Percentiles rank a stretch among this genome's conserved stretches.
phyloP scores from a whole-genome alignment of 2,888 invertebrate species.

The Temnothorax unifasciatus region DNA sequence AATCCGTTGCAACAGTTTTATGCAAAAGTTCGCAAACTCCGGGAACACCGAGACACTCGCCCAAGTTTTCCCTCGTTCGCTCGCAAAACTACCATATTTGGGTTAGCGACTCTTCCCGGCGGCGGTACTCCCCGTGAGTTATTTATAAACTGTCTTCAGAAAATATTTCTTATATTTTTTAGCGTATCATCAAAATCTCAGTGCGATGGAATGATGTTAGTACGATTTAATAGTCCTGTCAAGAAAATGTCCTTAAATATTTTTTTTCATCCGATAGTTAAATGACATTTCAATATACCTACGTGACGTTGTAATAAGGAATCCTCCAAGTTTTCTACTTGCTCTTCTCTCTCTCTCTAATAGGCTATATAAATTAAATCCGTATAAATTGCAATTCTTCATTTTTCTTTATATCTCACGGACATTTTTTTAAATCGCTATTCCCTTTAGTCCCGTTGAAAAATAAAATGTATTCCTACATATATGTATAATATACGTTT shows the following conservation, averaged over 20 bases:
- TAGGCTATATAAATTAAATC: not conserved
- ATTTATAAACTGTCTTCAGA: conserved; percentile 35
- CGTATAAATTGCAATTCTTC: not conserved
- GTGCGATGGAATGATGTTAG: not conserved
- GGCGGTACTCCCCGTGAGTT: not conserved
- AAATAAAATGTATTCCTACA: not conserved
- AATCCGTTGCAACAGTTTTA: conserved; percentile 45
- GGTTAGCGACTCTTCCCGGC: conserved; percentile 28
- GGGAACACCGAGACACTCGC: conserved; percentile 6
- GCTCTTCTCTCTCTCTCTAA: not conserved
- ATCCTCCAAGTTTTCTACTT: not conserved
- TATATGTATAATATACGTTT: too few relatives aligned
- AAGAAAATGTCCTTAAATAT: not conserved
- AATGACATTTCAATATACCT: not conserved
- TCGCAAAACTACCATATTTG: conserved; percentile 47
- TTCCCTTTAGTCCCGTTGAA: not conserved
- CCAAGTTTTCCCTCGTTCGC: conserved; percentile 36
- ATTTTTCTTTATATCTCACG: not conserved
- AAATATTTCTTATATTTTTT: conserved; percentile 34
- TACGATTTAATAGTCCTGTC: not conserved
- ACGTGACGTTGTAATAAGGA: not conserved
- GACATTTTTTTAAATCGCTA: not conserved
- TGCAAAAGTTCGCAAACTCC: conserved; percentile 42
- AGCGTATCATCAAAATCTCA: conserved; percentile 19
- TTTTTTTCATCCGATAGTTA: not conserved